Percentiles rank a stretch among this genome's conserved stretches.
phyloP scores from a whole-genome alignment of 2,888 invertebrate species.

The Drosophila cognata region DNA sequence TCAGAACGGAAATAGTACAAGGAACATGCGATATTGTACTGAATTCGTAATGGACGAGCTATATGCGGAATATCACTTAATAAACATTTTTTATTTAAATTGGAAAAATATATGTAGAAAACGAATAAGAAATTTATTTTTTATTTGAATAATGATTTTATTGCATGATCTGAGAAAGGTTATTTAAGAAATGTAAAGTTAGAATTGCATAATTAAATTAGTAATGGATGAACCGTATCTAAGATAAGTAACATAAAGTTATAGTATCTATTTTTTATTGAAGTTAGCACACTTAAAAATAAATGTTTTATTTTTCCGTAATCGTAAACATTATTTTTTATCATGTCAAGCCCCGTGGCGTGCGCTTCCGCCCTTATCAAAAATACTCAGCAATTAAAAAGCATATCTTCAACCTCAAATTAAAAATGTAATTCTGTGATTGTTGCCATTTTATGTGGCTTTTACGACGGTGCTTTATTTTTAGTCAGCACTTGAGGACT shows the following conservation, averaged over 20 bases:
- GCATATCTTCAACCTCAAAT: conserved; percentile 32
- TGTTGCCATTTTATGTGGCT: conserved; percentile 34
- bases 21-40: not conserved
- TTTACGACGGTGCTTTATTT: conserved; percentile 47
- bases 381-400: conserved; percentile 44
- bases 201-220: not conserved
- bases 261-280: not conserved
- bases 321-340: not conserved
- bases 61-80: not conserved
- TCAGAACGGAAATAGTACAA: not conserved
- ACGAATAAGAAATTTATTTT: not conserved
- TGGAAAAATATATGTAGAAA: not conserved
- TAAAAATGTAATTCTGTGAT: conserved; percentile 25
- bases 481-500: conserved; percentile 33
- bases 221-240: not conserved
- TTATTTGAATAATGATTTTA: not conserved
- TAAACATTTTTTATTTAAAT: not conserved
- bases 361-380: conserved; percentile 13
- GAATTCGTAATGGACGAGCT: not conserved
- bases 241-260: not conserved
- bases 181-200: not conserved
- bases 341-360: not conserved
- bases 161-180: not conserved
- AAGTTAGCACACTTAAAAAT: not conserved
- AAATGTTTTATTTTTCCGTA: not conserved